A percentile compares a stretch with the other conserved stretches of the same genome.
These are phyloP conservation scores for Ictidomys tridecemlineatus DNA, from an alignment of 2,113 vertebrate species.

Conservation along the genomic window DNA sequence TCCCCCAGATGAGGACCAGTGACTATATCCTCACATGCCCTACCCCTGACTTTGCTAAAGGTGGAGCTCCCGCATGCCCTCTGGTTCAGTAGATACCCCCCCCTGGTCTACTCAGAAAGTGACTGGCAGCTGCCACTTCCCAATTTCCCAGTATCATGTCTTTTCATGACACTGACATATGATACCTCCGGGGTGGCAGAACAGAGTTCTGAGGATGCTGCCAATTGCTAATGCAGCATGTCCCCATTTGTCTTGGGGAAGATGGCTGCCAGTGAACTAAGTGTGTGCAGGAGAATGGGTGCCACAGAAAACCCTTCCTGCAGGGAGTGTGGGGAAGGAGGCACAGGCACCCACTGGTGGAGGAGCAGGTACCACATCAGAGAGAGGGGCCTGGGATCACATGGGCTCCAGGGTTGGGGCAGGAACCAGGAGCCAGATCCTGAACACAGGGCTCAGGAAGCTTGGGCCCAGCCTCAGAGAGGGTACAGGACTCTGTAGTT, in stretches of 20 bases:
- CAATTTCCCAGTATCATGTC: constrained; percentile 38
- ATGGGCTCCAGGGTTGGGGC: too few species aligned
- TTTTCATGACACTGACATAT: constrained; percentile 77
- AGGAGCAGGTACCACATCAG: neutral
- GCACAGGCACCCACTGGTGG: neutral
- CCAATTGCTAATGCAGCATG: constrained; percentile 69
- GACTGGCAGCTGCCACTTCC: constrained; percentile 69
- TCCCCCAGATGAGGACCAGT: neutral
- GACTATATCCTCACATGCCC: neutral
- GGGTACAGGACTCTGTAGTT: too few species aligned
- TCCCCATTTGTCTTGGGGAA: constrained; percentile 78
- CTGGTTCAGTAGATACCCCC: neutral
- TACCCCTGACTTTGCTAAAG: neutral
- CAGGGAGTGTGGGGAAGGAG: constrained; percentile 65
- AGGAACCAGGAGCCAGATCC: too few species aligned
- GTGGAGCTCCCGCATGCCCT: too few species aligned
- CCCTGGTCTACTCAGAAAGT: neutral
- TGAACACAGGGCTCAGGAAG: too few species aligned
- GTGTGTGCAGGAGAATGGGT: constrained; percentile 77
- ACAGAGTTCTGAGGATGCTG: constrained; percentile 41
- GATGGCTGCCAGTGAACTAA: constrained; percentile 84
- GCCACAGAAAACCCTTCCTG: constrained; percentile 82
- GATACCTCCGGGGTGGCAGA: constrained; percentile 62
- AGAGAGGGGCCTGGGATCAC: neutral
- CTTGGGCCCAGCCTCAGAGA: too few species aligned